Conservation (phyloP, 2,797 vertebrate genomes). For the Etheostoma nigrum region DNA sequence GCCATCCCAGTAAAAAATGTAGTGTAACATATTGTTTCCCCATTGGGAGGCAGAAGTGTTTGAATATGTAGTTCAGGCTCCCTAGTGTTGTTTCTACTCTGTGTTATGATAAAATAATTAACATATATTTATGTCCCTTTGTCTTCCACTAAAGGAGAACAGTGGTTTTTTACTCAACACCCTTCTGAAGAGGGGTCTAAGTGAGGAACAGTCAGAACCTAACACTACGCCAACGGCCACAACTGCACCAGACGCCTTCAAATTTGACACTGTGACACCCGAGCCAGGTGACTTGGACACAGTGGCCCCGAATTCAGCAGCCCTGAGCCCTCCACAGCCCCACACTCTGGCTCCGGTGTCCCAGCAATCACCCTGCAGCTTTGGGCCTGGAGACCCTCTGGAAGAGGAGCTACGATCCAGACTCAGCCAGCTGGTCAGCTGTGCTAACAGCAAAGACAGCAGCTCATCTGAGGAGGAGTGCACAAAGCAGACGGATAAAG, state of each 20-base stretch:
- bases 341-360: constrained; percentile 16
- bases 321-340: constrained; percentile 41
- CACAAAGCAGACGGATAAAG: constrained; percentile 45
- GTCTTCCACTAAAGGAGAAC: constrained; percentile 73
- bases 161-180: constrained; percentile 80
- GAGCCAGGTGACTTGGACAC: constrained; percentile 71
- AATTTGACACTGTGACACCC: constrained; percentile 66
- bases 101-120: not conserved
- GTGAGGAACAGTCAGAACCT: constrained; percentile 69
- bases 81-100: not conserved
- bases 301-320: constrained; percentile 61
- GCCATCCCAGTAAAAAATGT: not conserved
- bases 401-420: constrained; percentile 86
- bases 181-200: constrained; percentile 77
- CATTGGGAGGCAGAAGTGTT: constrained; percentile 58
- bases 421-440: constrained; percentile 85
- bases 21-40: constrained; percentile 25
- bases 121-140: not conserved
- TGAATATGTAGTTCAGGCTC: not conserved
- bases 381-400: constrained; percentile 55
- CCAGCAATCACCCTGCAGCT: constrained; percentile 32
- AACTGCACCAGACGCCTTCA: constrained; percentile 64
- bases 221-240: constrained; percentile 49
- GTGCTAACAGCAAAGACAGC: constrained; percentile 88
- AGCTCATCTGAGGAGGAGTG: constrained; percentile 89